Evolutionary conservation across 2,113 vertebrate genomes (phyloP).

Genomic region (Orientallactaga bullata): DNA sequence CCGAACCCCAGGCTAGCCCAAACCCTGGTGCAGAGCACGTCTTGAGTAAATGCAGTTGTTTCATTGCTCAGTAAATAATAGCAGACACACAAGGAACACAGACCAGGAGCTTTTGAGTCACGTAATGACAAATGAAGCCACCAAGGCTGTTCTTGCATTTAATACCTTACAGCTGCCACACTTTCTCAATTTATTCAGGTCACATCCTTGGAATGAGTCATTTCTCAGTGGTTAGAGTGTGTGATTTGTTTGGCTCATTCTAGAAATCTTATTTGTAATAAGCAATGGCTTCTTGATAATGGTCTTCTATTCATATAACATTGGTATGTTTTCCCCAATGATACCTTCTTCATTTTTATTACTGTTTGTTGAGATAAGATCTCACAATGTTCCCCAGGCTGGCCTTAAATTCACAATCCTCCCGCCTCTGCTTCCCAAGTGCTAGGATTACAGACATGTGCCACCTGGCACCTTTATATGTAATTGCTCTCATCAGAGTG

Average conservation of each 20-base stretch:
- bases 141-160: not conserved
- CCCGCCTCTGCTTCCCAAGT: not conserved
- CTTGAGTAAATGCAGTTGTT: not conserved
- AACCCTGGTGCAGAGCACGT: not conserved
- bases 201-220: conserved; percentile 40
- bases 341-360: not conserved
- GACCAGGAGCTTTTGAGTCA: not conserved
- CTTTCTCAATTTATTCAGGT: not conserved
- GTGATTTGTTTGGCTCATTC: conserved; percentile 6
- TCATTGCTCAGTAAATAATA: not conserved
- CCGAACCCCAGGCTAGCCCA: not conserved
- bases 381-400: not conserved
- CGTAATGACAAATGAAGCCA: conserved; percentile 10
- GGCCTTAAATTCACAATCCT: not conserved
- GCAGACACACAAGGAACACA: not conserved
- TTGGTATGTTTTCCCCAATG: not conserved
- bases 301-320: not conserved
- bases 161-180: not conserved
- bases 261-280: conserved; percentile 28
- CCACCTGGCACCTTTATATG: not conserved
- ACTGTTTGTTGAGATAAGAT: not conserved
- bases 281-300: conserved; percentile 41
- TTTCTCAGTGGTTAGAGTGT: not conserved
- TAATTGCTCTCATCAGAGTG: not conserved
- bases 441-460: not conserved